Base-by-base conservation (phyloP, 2,888 invertebrate genomes). In the Ypsolopha scabrella region DNA sequence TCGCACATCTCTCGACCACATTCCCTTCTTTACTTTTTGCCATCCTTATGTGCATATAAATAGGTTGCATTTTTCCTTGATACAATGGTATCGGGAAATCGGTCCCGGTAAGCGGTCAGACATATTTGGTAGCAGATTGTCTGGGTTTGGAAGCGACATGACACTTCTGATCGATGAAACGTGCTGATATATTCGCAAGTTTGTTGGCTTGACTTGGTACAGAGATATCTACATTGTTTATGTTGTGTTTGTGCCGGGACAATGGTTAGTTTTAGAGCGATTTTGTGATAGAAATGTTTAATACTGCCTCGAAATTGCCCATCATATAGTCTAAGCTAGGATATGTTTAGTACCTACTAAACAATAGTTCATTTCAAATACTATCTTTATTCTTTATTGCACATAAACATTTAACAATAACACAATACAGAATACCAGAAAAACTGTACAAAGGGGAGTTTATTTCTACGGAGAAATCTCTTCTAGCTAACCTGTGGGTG, bases 91-190 rank as follows among this genome's bases (percentile, higher is more conserved):
- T 24, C 24, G 24, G 24, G 24, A 24, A 3, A 41, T 41, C 10
- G 7, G 13, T 38, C 38, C 9, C n/a, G 41, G 54, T 55, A 55
- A 60, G 62, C 62, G 62, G 61, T 58, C 61, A 65, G 63, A 69
- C 71, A 64, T 75, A 73, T 73, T 75, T 70, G 70, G 70, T 57
- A 57, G 63, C 60, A 65, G 68, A 71, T 63, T 58, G 58, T 65
- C 64, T 68, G 58, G 61, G 65, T 69, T 65, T 64, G 67, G 67
- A 64, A 64, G 61, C 61, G 64, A 68, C 70, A 72, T 68, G 73
- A 73, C 68, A 73, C 70, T 65, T 70, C 65, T 11, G 63, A 61
- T 65, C 64, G 64, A 68, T 69, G 66, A 65, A 66, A 66, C 69
- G 70, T 69, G 72, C 63, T 58, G 66, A 61, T 65, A 63, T 70